Base-by-base conservation (phyloP, 2,888 invertebrate genomes). In the Hetaerina titia region DNA sequence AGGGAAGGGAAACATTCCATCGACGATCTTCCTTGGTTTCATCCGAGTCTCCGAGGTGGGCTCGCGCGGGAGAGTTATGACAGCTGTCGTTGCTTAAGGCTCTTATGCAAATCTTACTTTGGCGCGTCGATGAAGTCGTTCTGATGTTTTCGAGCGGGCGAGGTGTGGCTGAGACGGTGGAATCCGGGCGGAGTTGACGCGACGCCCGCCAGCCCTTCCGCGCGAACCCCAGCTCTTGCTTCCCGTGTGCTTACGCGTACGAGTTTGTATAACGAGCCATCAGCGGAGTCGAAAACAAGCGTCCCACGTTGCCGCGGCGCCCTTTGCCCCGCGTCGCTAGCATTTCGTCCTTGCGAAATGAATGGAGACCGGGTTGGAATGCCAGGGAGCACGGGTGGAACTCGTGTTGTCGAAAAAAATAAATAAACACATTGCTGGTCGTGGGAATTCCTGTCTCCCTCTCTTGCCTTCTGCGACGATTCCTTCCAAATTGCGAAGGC, bases 41-140 rank as follows among this genome's bases (percentile, higher is more conserved):
- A 45, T 2, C 45, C 45, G 45, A 45, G 69, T 22, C 69, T 81
- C 25, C 11, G 81, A 25, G 31, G 25, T 13, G 11, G 8, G 19
- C 31, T 19, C 13, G 81, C 25, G 81, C 25, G 31, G 9, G 31
- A 31, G 25, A 13, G 81, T 81, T 81, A 81, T 31, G 81, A 81
- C 25, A 31, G 31, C 31, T 31, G 81, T 4, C 31, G 81, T 81
- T 81, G 81, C 81, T 15, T 15, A 31, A 81, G 81, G 81, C 25
- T 9, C 81, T 81, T 81, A 81, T 81, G 81, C 81, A 81, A 81
- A 81, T 81, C 81, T 81, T 81, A 31, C 31, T 11, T 81, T 15
- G 81, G 31, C 81, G 81, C 81, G 81, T 13, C 11, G 81, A 81
- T 81, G 25, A 11, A 81, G 81, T 81, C 31, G 81, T 31, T 11